phyloP scores from a whole-genome alignment of 2,797 vertebrate genomes.

The Bradypus variegatus region DNA sequence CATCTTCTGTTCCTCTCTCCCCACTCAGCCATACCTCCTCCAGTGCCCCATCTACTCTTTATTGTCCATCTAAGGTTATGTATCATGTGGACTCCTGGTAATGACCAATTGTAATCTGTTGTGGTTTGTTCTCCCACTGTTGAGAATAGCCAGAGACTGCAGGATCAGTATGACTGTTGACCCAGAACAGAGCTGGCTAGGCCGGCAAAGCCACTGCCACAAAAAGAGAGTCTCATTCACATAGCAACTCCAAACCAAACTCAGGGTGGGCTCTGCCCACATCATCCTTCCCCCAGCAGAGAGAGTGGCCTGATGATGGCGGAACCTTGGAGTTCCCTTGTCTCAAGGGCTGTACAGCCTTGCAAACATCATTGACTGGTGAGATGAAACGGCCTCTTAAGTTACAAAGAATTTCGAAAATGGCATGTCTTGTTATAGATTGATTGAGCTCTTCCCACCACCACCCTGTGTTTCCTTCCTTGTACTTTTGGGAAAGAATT shows the following conservation, averaged over 20 bases:
- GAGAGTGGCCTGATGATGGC: not conserved
- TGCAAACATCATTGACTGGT: not conserved
- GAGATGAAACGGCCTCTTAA: not conserved
- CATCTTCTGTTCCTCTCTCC: not conserved
- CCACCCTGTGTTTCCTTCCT: conserved; percentile 39
- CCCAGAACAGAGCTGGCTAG: not conserved
- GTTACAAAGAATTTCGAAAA: not conserved
- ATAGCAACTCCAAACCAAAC: not conserved
- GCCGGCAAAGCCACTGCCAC: not conserved
- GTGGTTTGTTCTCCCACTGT: not conserved
- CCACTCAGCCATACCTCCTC: not conserved
- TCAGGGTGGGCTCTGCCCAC: not conserved
- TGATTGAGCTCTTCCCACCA: not conserved
- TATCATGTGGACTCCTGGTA: not conserved
- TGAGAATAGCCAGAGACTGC: not conserved
- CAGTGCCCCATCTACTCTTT: not conserved
- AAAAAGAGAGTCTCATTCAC: not conserved
- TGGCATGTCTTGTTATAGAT: conserved; percentile 26
- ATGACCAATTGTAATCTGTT: not conserved
- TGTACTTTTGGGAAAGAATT: conserved; percentile 49
- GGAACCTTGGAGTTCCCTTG: not conserved
- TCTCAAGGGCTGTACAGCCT: not conserved
- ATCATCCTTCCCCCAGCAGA: not conserved
- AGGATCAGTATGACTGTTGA: not conserved
- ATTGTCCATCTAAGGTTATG: not conserved